Percentiles rank a stretch among this genome's conserved stretches.
These are phyloP conservation scores for Diorhabda sublineata DNA, from an alignment of 1,140 invertebrate species.

Conservation along the genomic window DNA sequence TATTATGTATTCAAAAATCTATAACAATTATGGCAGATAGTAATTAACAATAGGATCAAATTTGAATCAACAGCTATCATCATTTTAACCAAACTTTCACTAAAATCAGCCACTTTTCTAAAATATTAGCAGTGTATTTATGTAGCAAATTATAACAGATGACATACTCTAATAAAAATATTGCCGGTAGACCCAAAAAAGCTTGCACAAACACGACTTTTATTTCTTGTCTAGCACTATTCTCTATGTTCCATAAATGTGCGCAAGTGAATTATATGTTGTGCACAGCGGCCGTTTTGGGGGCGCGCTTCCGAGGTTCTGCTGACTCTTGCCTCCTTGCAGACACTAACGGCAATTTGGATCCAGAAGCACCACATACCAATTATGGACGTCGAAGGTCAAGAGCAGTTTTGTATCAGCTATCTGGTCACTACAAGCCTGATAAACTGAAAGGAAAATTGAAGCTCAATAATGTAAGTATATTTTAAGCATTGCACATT, in stretches of 20 bases:
- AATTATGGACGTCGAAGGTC: constrained; percentile 88
- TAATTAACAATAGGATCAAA: no score
- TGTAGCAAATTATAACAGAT: not conserved
- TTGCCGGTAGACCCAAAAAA: not conserved
- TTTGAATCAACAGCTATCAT: no score
- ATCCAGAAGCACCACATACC: constrained; percentile 76
- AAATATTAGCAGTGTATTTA: no score
- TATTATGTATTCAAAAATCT: no score
- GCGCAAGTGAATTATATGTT: constrained; percentile 33
- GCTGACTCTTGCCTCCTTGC: constrained; percentile 63
- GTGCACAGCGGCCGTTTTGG: constrained; percentile 63
- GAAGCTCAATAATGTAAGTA: constrained; percentile 90
- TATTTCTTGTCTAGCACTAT: constrained; percentile 3
- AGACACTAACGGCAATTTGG: constrained; percentile 78
- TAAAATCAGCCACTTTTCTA: no score
- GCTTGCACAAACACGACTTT: constrained; percentile 1
- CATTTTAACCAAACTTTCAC: no score
- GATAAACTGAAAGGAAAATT: constrained; percentile 91
- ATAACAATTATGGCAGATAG: no score
- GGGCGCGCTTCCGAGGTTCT: constrained; percentile 58
- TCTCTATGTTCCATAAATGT: constrained; percentile 9
- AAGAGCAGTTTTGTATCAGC: constrained; percentile 91
- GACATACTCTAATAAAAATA: constrained; percentile 1
- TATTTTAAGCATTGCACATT: not conserved
- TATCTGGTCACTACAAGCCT: constrained; percentile 92